Conservation (phyloP, 2,888 invertebrate genomes). For the Chloroclysta siterata region DNA sequence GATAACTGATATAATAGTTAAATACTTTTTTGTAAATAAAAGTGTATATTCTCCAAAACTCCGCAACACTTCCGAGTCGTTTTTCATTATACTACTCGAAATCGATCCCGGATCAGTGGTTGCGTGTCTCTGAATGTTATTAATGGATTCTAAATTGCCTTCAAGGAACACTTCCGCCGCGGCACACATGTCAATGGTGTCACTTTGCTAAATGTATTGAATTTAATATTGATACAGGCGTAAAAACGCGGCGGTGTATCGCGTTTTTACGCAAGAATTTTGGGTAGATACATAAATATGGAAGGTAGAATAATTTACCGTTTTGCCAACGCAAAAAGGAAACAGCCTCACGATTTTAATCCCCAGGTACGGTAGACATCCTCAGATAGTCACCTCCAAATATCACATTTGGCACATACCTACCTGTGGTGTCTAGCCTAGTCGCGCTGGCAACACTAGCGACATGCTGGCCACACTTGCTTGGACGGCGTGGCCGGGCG, state of each 20-base stretch:
- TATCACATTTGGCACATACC: too few species aligned
- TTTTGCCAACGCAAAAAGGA: conserved; percentile 3
- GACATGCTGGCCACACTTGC: too few species aligned
- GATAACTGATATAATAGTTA: too few species aligned
- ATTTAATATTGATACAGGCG: conserved; percentile 51
- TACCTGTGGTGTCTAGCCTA: too few species aligned
- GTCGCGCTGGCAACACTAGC: too few species aligned
- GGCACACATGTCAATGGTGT: conserved; percentile 56
- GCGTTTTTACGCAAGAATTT: conserved; percentile 20
- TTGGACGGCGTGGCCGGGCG: too few species aligned
- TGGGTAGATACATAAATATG: conserved; percentile 23
- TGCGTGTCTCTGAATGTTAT: conserved; percentile 66
- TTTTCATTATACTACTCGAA: conserved; percentile 11
- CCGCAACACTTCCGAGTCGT: background rate
- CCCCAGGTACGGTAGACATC: too few species aligned
- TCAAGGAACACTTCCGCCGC: conserved; percentile 65
- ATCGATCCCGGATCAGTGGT: conserved; percentile 41
- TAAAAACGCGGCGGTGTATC: conserved; percentile 27
- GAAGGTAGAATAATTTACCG: conserved; percentile 24
- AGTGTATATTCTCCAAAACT: background rate
- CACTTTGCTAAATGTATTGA: conserved; percentile 62
- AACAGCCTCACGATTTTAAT: background rate
- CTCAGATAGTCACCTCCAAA: too few species aligned
- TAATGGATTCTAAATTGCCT: conserved; percentile 76
- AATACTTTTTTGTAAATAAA: background rate